Conservation (phyloP, 2,888 invertebrate genomes). For the Tipula unca region DNA sequence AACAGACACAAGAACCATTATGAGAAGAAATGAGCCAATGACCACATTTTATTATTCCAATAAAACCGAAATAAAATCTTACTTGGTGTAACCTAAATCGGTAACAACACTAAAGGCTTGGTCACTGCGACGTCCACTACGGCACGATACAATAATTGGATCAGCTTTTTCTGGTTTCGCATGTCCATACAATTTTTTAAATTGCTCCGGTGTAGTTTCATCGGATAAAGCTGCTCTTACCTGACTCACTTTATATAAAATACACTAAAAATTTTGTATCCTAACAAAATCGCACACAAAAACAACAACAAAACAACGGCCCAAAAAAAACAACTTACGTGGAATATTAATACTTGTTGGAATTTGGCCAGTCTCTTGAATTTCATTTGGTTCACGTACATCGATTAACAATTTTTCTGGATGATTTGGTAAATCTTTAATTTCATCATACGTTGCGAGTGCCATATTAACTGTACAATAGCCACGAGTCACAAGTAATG, state of each 20-base stretch:
- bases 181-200: conserved; percentile 48
- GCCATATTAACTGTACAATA: conserved; percentile 17
- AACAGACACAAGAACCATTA: background rate
- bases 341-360: conserved; percentile 72
- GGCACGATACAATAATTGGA: conserved; percentile 43
- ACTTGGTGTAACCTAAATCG: conserved; percentile 24
- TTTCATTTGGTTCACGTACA: conserved; percentile 65
- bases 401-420: conserved; percentile 55
- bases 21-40: background rate
- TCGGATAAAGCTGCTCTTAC: conserved; percentile 28
- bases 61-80: conserved; percentile 15
- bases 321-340: conserved; percentile 47
- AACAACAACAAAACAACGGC: too few species aligned
- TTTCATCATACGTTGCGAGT: conserved; percentile 43
- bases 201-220: conserved; percentile 39
- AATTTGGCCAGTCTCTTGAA: conserved; percentile 59
- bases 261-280: background rate
- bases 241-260: conserved; percentile 8
- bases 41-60: background rate
- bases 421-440: conserved; percentile 45
- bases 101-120: conserved; percentile 17
- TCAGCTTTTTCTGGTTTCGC: conserved; percentile 50
- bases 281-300: background rate
- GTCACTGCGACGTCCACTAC: conserved; percentile 22
- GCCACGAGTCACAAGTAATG: background rate